Percentiles rank a stretch among this genome's conserved stretches.
Conservation (phyloP, 2,888 invertebrate species). For the Trichopoda pennipes region DNA sequence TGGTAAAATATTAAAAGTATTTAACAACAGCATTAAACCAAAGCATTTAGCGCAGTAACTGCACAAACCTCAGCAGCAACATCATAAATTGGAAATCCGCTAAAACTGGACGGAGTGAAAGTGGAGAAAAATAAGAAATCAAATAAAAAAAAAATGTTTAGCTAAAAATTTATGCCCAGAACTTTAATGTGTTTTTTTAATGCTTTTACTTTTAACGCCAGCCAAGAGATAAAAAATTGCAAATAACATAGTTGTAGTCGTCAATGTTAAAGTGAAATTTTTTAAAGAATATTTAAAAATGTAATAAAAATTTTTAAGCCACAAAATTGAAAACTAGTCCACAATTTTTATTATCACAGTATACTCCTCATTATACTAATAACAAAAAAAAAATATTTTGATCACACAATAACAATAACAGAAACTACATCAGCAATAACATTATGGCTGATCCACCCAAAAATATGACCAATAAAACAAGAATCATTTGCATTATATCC, state of each 20-base stretch:
- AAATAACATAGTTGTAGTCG: not conserved
- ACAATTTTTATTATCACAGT: not conserved
- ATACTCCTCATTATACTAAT: not conserved
- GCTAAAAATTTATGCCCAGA: not conserved
- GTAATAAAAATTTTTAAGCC: not conserved
- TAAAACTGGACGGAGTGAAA: conserved; percentile 21
- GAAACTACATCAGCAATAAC: too few relatives aligned
- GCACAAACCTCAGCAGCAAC: conserved; percentile 8
- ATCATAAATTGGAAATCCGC: not conserved
- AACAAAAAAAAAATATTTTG: too few relatives aligned
- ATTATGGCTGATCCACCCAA: too few relatives aligned
- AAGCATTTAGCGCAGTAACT: not conserved
- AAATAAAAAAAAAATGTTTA: not conserved
- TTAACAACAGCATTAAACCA: not conserved
- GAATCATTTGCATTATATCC: too few relatives aligned
- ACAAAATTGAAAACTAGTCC: not conserved
- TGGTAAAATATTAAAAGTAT: conserved; percentile 44
- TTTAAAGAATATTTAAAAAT: not conserved
- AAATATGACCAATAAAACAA: too few relatives aligned
- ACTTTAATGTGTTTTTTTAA: conserved; percentile 1
- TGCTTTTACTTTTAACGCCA: too few relatives aligned
- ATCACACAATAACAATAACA: too few relatives aligned
- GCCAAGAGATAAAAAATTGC: conserved; percentile 17
- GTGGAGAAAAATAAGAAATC: not conserved
- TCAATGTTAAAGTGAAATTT: too few relatives aligned